A percentile compares a stretch with the other conserved stretches of the same genome.
phyloP scores from a whole-genome alignment of 2,888 invertebrate species.

The Archips crataeganus region DNA sequence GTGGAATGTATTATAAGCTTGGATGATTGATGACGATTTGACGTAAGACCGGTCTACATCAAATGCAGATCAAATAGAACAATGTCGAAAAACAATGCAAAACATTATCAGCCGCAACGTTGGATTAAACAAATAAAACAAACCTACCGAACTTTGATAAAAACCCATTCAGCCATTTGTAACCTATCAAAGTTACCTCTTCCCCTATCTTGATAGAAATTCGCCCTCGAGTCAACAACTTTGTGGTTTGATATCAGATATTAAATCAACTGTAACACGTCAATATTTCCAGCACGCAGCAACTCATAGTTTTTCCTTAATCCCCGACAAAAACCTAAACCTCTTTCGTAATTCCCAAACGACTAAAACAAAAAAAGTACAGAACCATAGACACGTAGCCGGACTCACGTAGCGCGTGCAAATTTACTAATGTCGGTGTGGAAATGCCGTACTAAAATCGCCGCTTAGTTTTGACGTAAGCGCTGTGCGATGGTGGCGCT shows the following conservation, averaged over 20 bases:
- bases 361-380: conserved; percentile 35
- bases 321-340: conserved; percentile 25
- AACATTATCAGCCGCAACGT: too few relatives aligned
- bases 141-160: too few relatives aligned
- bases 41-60: too few relatives aligned
- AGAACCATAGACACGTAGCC: conserved; percentile 32
- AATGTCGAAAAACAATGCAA: too few relatives aligned
- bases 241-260: neutral
- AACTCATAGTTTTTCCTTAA: conserved; percentile 31
- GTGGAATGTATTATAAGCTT: too few relatives aligned
- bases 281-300: conserved; percentile 19
- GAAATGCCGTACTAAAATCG: conserved; percentile 1
- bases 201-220: neutral
- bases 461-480: neutral
- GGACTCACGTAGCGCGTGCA: conserved; percentile 28
- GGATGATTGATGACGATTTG: too few relatives aligned
- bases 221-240: neutral
- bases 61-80: too few relatives aligned
- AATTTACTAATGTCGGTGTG: conserved; percentile 13
- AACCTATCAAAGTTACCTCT: neutral
- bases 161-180: too few relatives aligned
- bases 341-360: conserved; percentile 33
- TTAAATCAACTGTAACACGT: conserved; percentile 8
- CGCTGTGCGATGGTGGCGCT: conserved; percentile 22
- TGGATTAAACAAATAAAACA: too few relatives aligned